Conservation (phyloP, 2,113 vertebrate genomes). For the Hippocampus abdominalis region DNA sequence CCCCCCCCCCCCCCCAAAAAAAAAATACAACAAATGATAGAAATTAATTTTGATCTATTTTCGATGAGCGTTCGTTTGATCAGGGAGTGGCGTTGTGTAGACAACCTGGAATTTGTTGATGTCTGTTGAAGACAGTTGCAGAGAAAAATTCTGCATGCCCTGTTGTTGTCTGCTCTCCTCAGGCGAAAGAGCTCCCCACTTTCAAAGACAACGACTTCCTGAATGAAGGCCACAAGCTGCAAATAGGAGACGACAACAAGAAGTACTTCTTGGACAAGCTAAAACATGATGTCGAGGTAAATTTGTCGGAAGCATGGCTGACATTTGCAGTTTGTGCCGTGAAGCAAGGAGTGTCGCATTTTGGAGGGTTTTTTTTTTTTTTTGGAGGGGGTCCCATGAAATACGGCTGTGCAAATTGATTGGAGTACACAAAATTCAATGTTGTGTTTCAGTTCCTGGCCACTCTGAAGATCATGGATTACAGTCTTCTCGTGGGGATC, state of each 20-base stretch:
- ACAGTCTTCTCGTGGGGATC: slow-evolving; percentile 92
- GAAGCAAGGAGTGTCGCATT: not conserved
- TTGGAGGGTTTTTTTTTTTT: not conserved
- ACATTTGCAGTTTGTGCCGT: not conserved
- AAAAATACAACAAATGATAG: slow-evolving; percentile 37
- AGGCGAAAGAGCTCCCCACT: slow-evolving; percentile 95
- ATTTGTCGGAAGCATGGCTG: not conserved
- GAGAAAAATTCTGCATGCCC: not conserved
- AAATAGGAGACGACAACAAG: slow-evolving; percentile 91
- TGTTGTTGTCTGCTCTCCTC: not conserved
- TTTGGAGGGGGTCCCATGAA: no score
- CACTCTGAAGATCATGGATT: slow-evolving; percentile 97
- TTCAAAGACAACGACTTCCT: slow-evolving; percentile 96
- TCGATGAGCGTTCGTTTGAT: not conserved
- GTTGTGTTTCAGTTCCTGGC: slow-evolving; percentile 80
- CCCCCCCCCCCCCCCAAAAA: not conserved
- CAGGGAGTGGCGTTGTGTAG: not conserved
- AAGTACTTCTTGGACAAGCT: slow-evolving; percentile 92
- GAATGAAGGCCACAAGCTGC: slow-evolving; percentile 91
- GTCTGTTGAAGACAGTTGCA: not conserved
- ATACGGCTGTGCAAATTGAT: not conserved
- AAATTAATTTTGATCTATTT: not conserved
- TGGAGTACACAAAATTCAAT: not conserved
- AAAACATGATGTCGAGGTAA: slow-evolving; percentile 90
- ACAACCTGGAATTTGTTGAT: not conserved